Base-by-base conservation (phyloP, 2,797 vertebrate genomes). In the Iguana delicatissima region DNA sequence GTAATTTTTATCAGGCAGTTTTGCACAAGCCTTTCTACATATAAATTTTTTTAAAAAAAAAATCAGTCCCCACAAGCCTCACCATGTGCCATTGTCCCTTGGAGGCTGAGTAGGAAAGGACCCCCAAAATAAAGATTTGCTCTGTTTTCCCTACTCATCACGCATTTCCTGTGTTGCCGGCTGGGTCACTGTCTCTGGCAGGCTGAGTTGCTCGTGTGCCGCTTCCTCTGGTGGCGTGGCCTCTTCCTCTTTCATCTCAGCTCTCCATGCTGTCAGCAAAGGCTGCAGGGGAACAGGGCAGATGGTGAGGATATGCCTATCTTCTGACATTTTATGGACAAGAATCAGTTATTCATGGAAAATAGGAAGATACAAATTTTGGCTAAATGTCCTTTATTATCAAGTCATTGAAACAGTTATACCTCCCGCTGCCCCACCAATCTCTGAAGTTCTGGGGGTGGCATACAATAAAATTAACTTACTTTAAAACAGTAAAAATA, bases 81-180 rank as follows among this genome's bases (percentile, higher is more conserved):
- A 1, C 13, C 2, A 22, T 7, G 3, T 10, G 38, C 6, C 59
- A 1, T 14, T 3, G 4, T 26, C 67, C 42, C 22, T 6, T 1
- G 9, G 29, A 24, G 24, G 13, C 46, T 4, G 1, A 13, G 62
- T 6, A 13, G 9, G 0, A 1, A 3, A 52, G 16, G 69, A 16
- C 3, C 7, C 38, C 16, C 1, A 29, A 69, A 1, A 35, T 20
- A 1, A 29, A 26, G 52, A 3, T 12, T 6, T 4, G 55, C 24
- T n/a, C 6, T 14, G 8, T 29, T 7, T 6, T 1, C 22, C 4
- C 50, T 72, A 64, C 4, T 72, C 42, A 4, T 29, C 24, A 2
- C 32, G 8, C 3, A 32, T 42, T 12, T 72, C 38, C 26, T 74
- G 29, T 1, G 9, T 3, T 20, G 13, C 42, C 1, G 0, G 1